A percentile compares a stretch with the other conserved stretches of the same genome.
These are phyloP conservation scores for Coenonympha glycerion DNA, from an alignment of 2,888 invertebrate species.

Conservation along the genomic window DNA sequence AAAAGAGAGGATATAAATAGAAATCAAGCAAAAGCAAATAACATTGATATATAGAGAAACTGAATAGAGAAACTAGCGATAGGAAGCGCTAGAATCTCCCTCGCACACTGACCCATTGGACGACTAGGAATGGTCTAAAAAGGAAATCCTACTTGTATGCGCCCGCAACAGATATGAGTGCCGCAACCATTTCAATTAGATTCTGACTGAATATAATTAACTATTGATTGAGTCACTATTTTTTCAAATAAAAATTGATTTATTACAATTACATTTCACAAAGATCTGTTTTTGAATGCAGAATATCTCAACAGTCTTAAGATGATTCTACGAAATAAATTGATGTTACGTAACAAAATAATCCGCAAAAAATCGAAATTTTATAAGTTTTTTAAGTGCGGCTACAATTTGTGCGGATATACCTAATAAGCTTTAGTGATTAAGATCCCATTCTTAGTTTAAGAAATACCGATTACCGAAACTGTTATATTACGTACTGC, in stretches of 20 bases:
- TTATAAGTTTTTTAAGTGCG: too few species aligned
- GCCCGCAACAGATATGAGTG: slow-evolving; percentile 57
- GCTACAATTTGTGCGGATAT: too few species aligned
- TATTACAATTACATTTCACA: not conserved
- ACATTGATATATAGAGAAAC: not conserved
- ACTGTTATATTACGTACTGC: too few species aligned
- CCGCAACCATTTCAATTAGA: slow-evolving; percentile 43
- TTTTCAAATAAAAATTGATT: not conserved
- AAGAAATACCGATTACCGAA: too few species aligned
- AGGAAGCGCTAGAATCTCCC: slow-evolving; percentile 28
- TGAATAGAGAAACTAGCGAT: slow-evolving; percentile 11
- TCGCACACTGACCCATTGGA: slow-evolving; percentile 71
- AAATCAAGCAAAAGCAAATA: not conserved
- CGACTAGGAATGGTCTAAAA: slow-evolving; percentile 61
- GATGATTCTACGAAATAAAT: not conserved
- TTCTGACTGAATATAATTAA: slow-evolving; percentile 29
- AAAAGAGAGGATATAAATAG: too few species aligned
- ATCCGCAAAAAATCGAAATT: too few species aligned
- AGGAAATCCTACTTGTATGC: slow-evolving; percentile 76
- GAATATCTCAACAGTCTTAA: too few species aligned
- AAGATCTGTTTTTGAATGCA: too few species aligned
- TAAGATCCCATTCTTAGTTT: too few species aligned
- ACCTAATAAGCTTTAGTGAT: too few species aligned
- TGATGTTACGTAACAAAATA: not conserved
- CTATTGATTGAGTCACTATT: slow-evolving; percentile 9